Base-by-base conservation (phyloP, 2,888 invertebrate genomes). In the Eustalomyia histrio region DNA sequence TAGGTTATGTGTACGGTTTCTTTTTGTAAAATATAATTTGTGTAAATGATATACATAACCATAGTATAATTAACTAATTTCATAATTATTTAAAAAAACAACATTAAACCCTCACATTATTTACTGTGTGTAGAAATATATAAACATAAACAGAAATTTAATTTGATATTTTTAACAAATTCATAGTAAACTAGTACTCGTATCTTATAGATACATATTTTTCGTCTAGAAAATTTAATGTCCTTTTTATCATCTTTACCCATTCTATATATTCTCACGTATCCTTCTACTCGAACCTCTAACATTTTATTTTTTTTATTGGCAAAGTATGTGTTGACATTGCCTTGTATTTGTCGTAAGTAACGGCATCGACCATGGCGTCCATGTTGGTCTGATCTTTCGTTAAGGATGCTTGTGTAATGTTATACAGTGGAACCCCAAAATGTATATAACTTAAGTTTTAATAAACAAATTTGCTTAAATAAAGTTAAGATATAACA, bases 251-350 rank as follows among this genome's bases (percentile, higher is more conserved):
- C 12, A 52, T 64, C 64, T 64, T 43, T 53, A 58, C 43, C 72
- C 57, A 39, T 58, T 55, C 72, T 74, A 58, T 61, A 33, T 53
- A 39, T 67, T 73, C 65, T 71, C 64, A 64, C 43, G 64, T 67
- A 69, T 76, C 63, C 68, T 63, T n/a, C 58, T 35, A 17, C 72
- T 64, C 68, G 47, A 47, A 58, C 72, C 47, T 58, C 67, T 17
- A 29, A 7, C 7, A 6, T 61, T 60, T 81, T 65, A 6, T 29
- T 61, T 60, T 81, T 65, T 85, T 84, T 85, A 84, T 84, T 87
- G 86, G 85, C 83, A 88, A 89, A 88, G 89, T 88, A 88, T 89
- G 88, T 89, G 88, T 89, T 89, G 88, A 89, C 88, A 88, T 87
- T 87, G 87, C 89, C 87, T 86, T 88, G 89, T 88, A 88, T 88